Evolutionary conservation across 1,140 invertebrate species (phyloP), one percentile per base, ranked within the genome.

Genomic region (Drosophila persimilis): DNA sequence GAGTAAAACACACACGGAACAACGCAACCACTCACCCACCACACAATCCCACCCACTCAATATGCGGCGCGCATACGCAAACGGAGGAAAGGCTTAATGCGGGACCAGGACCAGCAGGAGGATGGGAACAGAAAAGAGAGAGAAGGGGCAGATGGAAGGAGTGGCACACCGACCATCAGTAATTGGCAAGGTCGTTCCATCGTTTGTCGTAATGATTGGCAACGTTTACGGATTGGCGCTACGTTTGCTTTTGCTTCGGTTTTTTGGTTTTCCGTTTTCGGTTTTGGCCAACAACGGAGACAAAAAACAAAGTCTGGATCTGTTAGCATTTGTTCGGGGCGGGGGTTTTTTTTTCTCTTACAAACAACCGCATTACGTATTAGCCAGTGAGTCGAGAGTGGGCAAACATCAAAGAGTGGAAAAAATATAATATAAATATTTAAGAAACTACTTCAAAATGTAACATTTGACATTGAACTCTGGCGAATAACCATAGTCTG

Each of bases 161-260:
- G 24, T 5, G 24, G 24, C 24, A 46, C 61, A 56, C 59, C 47
- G 24, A 45, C 44, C 73, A 83, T 43, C 70, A 73, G 77, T 90
- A 79, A 90, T 81, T 81, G 81, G 81, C 81, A 86, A 86, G 81
- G 81, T 86, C 83, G 81, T 85, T 85, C 43, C 81, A 59, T 41
- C 81, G 78, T 81, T 86, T 88, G 77, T 67, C 81, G 81, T 88
- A 86, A 86, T 86, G 83, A 88, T 78, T 81, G 75, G 71, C 64
- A 75, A 70, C 60, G 78, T 71, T 81, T 78, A 79, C 70, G 70
- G 60, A 71, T 83, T 75, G 61, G 53, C 61, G 55, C 54, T 65
- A 53, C 80, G 67, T 80, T 85, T 86, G 67, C 73, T 74, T 72
- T 69, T 62, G 29, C 43, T 56, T 13, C 11, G 35, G 35, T 39